phyloP scores from a whole-genome alignment of 2,888 invertebrate species.

The Drosophila fulvimacula region DNA sequence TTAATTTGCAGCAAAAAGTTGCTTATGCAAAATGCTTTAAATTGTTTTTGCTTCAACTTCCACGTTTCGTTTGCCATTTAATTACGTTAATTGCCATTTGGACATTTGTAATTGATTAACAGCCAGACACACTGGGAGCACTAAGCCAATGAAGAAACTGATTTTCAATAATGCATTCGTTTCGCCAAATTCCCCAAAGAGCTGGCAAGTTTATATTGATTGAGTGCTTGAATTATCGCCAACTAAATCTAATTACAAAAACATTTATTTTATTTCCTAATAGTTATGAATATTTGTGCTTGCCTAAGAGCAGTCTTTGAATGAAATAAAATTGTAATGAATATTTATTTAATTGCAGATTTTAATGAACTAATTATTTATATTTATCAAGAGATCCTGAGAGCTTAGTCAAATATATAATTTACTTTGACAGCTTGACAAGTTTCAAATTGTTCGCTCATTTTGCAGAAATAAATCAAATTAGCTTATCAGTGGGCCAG shows the following conservation, averaged over 20 bases:
- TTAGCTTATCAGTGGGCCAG: conserved; percentile 20
- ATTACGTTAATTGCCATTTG: conserved; percentile 55
- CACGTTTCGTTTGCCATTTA: conserved; percentile 34
- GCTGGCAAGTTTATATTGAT: conserved; percentile 32
- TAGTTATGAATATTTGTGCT: neutral
- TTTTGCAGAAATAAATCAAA: conserved; percentile 45
- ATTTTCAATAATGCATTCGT: conserved; percentile 44
- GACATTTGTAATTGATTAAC: conserved; percentile 52
- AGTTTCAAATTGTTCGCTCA: conserved; percentile 37
- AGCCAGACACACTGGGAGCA: neutral
- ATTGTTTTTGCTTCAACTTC: conserved; percentile 4
- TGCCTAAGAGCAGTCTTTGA: neutral
- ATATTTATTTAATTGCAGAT: conserved; percentile 1
- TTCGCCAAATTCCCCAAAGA: conserved; percentile 34
- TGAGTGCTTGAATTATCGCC: conserved; percentile 29
- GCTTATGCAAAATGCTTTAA: conserved; percentile 36
- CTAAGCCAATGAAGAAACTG: conserved; percentile 4
- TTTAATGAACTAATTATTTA: conserved; percentile 5
- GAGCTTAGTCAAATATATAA: conserved; percentile 21
- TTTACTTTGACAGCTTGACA: conserved; percentile 45
- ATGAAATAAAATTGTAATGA: neutral
- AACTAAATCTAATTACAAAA: conserved; percentile 25
- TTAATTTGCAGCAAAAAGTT: conserved; percentile 26
- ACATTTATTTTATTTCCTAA: conserved; percentile 7
- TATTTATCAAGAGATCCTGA: neutral